Evolutionary conservation across 2,888 invertebrate genomes (phyloP).

Genomic region (Endotricha flammealis): DNA sequence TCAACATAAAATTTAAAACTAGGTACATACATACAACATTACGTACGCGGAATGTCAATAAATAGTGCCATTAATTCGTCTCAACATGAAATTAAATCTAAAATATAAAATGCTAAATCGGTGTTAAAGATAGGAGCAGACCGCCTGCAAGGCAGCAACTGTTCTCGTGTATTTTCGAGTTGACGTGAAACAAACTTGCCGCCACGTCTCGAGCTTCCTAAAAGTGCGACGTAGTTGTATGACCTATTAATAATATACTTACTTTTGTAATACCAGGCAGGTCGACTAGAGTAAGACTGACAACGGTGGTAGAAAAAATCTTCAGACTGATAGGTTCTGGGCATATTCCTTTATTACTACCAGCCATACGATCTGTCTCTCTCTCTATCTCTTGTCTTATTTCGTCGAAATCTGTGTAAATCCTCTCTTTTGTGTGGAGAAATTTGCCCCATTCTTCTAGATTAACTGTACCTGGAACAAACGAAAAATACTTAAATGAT

Average conservation of each 20-base stretch:
- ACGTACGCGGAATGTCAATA: too few species aligned
- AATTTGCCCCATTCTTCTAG: conserved; percentile 98
- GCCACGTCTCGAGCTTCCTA: too few species aligned
- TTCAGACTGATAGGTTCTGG: conserved; percentile 97
- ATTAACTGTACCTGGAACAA: conserved; percentile 85
- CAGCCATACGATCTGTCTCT: conserved; percentile 97
- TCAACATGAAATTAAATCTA: too few species aligned
- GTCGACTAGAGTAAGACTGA: conserved; percentile 97
- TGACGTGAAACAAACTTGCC: too few species aligned
- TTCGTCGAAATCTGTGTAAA: conserved; percentile 94
- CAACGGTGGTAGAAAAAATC: conserved; percentile 96
- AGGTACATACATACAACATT: too few species aligned
- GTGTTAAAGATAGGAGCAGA: too few species aligned
- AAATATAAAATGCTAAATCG: too few species aligned
- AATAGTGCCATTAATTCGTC: too few species aligned
- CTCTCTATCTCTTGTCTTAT: conserved; percentile 94
- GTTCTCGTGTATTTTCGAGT: too few species aligned
- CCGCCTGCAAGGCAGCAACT: too few species aligned
- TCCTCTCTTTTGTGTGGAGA: conserved; percentile 92
- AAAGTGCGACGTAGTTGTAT: too few species aligned
- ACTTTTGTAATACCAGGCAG: conserved; percentile 98
- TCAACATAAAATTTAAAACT: too few species aligned
- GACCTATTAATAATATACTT: conserved; percentile 20
- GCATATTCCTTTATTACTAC: conserved; percentile 97
- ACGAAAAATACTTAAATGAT: conserved; percentile 8